Conservation (phyloP, 1,140 invertebrate species). For the Sweltsa coloradensis region DNA sequence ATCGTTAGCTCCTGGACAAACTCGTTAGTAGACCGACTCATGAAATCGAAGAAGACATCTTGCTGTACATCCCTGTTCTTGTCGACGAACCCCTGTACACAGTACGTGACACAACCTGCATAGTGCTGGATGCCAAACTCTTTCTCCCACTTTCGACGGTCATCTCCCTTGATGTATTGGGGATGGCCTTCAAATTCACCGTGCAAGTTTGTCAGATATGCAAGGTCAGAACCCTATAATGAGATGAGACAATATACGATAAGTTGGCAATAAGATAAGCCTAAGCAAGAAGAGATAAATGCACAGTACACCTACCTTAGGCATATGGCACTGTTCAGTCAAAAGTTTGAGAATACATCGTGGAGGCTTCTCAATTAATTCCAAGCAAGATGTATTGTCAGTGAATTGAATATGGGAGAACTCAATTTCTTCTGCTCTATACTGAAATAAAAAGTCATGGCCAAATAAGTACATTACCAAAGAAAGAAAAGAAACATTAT, state of each 20-base stretch:
- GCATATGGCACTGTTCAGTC: slow-evolving; percentile 88
- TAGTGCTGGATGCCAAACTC: slow-evolving; percentile 91
- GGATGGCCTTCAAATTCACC: slow-evolving; percentile 75
- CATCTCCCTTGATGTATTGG: slow-evolving; percentile 77
- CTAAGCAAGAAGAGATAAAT: neutral
- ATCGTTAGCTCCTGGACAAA: slow-evolving; percentile 82
- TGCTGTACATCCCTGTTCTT: slow-evolving; percentile 94
- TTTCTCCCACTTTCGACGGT: slow-evolving; percentile 78
- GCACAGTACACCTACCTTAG: slow-evolving; percentile 44
- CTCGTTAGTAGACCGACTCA: slow-evolving; percentile 72
- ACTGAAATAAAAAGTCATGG: slow-evolving; percentile 37
- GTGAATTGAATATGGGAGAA: slow-evolving; percentile 85
- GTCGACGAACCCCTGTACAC: slow-evolving; percentile 87
- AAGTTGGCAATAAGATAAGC: too few species aligned
- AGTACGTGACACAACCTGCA: slow-evolving; percentile 87
- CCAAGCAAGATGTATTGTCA: slow-evolving; percentile 78
- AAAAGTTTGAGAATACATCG: slow-evolving; percentile 76
- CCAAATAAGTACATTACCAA: neutral
- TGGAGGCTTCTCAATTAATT: slow-evolving; percentile 82
- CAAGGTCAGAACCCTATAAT: slow-evolving; percentile 63
- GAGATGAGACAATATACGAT: neutral
- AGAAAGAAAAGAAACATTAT: slow-evolving; percentile 5
- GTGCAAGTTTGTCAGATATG: slow-evolving; percentile 83
- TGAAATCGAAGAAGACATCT: slow-evolving; percentile 87
- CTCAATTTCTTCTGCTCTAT: slow-evolving; percentile 75